These are phyloP conservation scores for Dendronephthya gigantea DNA, from an alignment of 64 coral and sea anemone species.

Conservation along the genomic window DNA sequence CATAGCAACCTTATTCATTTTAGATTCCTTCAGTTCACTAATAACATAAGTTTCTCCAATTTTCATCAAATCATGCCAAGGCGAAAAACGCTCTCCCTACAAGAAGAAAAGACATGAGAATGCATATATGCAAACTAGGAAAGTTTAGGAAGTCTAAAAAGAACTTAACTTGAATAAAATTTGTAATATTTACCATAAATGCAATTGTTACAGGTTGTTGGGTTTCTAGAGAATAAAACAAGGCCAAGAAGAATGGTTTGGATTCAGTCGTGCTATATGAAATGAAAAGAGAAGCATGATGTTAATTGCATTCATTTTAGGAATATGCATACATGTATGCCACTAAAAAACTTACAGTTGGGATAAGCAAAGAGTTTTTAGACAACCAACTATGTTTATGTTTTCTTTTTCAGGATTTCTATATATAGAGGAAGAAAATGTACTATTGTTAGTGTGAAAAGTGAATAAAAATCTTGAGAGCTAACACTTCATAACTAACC, in stretches of 20 bases:
- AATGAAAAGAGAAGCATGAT: neutral
- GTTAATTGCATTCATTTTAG: too few species aligned
- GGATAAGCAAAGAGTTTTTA: neutral
- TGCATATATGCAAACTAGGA: neutral
- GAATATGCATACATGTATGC: too few species aligned
- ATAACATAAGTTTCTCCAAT: neutral
- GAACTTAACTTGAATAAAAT: neutral
- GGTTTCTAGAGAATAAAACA: neutral
- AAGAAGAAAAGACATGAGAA: neutral
- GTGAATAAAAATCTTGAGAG: too few species aligned
- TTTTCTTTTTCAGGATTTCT: neutral
- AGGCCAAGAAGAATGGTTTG: neutral
- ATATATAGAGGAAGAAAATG: neutral
- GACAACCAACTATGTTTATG: neutral
- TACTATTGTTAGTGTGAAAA: neutral
- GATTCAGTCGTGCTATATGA: neutral
- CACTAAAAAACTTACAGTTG: neutral
- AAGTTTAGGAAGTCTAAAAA: neutral
- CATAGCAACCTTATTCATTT: neutral
- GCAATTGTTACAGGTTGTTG: neutral
- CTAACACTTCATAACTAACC: neutral
- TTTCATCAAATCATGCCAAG: neutral
- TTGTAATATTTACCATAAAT: neutral
- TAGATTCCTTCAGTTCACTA: neutral
- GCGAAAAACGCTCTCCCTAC: neutral